These are phyloP conservation scores for Halesus radiatus DNA, from an alignment of 1,140 invertebrate species.

Conservation along the genomic window DNA sequence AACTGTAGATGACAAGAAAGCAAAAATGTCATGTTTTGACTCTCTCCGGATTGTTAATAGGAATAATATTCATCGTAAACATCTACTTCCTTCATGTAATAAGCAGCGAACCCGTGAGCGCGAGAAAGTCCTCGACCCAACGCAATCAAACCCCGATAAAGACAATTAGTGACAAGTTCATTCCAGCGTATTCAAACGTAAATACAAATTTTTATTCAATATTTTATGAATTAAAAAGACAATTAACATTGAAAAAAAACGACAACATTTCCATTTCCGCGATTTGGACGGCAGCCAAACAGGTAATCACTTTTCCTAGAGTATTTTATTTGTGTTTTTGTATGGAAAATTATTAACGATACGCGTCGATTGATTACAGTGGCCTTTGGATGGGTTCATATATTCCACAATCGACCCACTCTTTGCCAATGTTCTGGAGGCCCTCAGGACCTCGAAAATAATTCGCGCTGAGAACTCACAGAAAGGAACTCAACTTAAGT, in stretches of 20 bases:
- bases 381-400: constrained; percentile 78
- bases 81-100: constrained; percentile 66
- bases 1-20: constrained; percentile 45
- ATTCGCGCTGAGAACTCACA: constrained; percentile 80
- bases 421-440: constrained; percentile 80
- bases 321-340: background rate
- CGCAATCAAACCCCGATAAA: constrained; percentile 59
- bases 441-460: constrained; percentile 80
- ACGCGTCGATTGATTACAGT: constrained; percentile 68
- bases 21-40: constrained; percentile 49
- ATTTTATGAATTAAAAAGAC: constrained; percentile 62
- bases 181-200: constrained; percentile 62
- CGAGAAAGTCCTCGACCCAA: constrained; percentile 56
- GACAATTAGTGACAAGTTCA: constrained; percentile 59
- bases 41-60: constrained; percentile 57
- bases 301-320: constrained; percentile 56
- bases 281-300: constrained; percentile 64
- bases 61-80: constrained; percentile 60
- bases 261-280: constrained; percentile 60
- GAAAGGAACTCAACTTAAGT: constrained; percentile 92
- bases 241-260: constrained; percentile 59
- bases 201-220: constrained; percentile 65
- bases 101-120: constrained; percentile 59
- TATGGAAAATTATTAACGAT: background rate
- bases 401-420: constrained; percentile 75